Conservation (phyloP, 2,113 vertebrate species). For the Petrocephalus microphthalmus region DNA sequence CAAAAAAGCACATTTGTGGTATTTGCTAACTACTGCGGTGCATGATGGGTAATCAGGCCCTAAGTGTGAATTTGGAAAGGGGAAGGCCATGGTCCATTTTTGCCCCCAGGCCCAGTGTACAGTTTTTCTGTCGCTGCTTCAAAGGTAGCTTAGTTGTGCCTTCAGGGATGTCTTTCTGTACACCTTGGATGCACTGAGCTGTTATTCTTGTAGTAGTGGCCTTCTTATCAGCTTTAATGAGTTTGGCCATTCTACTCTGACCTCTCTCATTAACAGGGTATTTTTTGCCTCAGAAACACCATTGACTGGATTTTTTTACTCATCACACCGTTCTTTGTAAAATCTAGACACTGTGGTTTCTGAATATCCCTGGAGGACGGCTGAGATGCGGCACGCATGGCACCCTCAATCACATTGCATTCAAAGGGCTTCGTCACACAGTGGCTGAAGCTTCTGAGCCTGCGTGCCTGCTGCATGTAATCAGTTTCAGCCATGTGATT, state of each 20-base stretch:
- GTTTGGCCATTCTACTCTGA: neutral
- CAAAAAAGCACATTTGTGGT: too few relatives aligned
- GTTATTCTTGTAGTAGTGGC: neutral
- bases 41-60: too few relatives aligned
- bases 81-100: too few relatives aligned
- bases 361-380: neutral
- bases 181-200: neutral
- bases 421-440: neutral
- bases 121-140: neutral
- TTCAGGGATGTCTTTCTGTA: neutral
- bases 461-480: neutral
- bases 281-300: neutral
- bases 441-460: neutral
- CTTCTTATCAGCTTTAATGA: neutral
- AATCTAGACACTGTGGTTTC: neutral
- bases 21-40: too few relatives aligned
- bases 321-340: neutral
- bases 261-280: neutral
- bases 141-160: neutral
- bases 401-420: neutral
- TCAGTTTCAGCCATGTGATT: neutral
- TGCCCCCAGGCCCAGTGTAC: too few relatives aligned
- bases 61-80: too few relatives aligned
- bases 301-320: neutral
- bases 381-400: neutral